Evolutionary conservation across 2,797 vertebrate species (phyloP).

Genomic region (Clarias platycephalus): DNA sequence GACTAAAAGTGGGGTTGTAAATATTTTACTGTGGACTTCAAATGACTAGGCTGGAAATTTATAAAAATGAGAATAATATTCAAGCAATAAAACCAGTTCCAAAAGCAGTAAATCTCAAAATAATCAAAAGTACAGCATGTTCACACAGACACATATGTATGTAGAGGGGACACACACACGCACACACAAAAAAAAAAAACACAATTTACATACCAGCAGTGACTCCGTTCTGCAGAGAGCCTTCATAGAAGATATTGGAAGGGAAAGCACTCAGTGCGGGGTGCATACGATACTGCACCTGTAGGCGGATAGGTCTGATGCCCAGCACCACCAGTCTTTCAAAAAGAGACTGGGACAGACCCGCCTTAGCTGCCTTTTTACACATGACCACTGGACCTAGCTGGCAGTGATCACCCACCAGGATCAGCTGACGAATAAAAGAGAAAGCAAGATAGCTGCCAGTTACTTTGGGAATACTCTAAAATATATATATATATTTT

Average conservation of each 20-base stretch:
- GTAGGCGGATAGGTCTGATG: conserved; percentile 94
- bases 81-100: neutral
- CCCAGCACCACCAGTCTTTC: conserved; percentile 96
- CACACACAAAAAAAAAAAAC: neutral
- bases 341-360: conserved; percentile 93
- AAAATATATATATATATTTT: neutral
- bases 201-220: conserved; percentile 82
- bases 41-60: neutral
- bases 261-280: conserved; percentile 97
- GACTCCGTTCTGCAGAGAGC: conserved; percentile 94
- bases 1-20: neutral
- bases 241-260: conserved; percentile 99
- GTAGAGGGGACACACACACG: neutral
- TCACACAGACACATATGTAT: neutral
- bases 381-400: conserved; percentile 98
- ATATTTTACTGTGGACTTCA: neutral
- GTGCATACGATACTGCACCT: conserved; percentile 99
- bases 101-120: neutral
- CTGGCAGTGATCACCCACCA: conserved; percentile 98
- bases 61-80: neutral
- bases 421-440: conserved; percentile 80
- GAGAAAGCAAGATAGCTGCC: neutral
- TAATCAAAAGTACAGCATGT: neutral
- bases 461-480: neutral
- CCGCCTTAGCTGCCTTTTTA: conserved; percentile 96